Evolutionary conservation across 2,113 vertebrate genomes (phyloP).

Genomic region (Rynchops niger): DNA sequence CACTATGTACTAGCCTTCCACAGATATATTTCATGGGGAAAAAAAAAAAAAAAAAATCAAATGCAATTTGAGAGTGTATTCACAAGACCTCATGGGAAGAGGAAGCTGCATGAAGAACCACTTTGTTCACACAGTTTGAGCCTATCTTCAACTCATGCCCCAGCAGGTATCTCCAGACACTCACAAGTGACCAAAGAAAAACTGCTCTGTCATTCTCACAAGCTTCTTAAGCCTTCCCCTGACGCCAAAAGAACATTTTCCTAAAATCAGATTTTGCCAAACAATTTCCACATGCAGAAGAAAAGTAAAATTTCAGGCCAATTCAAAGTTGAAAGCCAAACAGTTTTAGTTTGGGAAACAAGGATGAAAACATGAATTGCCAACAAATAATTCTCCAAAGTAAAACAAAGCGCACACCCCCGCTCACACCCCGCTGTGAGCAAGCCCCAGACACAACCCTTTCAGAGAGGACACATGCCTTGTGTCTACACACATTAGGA

Average conservation of each 20-base stretch:
- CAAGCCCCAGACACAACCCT: neutral
- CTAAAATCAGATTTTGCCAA: neutral
- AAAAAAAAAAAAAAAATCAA: neutral
- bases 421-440: neutral
- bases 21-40: fast-evolving
- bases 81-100: neutral
- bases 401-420: neutral
- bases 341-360: neutral
- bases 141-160: neutral
- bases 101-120: neutral
- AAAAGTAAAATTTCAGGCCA: neutral
- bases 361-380: neutral
- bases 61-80: neutral
- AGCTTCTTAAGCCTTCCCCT: neutral
- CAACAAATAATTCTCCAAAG: neutral
- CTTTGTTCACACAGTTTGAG: neutral
- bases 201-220: neutral
- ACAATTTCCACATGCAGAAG: neutral
- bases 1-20: neutral
- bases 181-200: neutral
- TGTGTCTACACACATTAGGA: neutral
- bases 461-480: neutral
- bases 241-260: neutral
- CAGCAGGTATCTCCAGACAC: neutral
- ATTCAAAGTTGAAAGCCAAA: neutral